These are phyloP conservation scores for Zootoca vivipara DNA, from an alignment of 2,113 vertebrate genomes.

Conservation along the genomic window DNA sequence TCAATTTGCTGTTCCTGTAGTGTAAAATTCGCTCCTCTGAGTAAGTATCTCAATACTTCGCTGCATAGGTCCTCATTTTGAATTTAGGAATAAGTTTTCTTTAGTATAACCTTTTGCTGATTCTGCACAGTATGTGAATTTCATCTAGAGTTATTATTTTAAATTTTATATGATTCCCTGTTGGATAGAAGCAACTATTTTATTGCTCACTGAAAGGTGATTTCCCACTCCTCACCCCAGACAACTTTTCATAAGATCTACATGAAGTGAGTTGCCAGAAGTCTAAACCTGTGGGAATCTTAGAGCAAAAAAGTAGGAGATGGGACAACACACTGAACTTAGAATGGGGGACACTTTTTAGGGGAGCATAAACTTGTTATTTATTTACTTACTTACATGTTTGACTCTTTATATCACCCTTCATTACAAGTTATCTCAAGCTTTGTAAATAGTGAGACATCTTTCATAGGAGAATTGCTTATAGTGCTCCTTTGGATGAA, in stretches of 20 bases:
- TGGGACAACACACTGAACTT: background rate
- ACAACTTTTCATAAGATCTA: background rate
- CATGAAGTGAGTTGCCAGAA: background rate
- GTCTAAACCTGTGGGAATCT: background rate
- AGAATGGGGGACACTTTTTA: too few relatives aligned
- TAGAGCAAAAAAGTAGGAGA: too few relatives aligned
- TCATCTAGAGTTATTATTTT: background rate
- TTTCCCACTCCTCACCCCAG: background rate
- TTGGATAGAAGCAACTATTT: background rate
- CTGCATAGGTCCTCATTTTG: background rate
- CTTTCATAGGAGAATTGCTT: too few relatives aligned
- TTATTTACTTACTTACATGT: too few relatives aligned
- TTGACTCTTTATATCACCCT: too few relatives aligned
- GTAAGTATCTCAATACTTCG: background rate
- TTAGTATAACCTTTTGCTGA: background rate
- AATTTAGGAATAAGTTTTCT: background rate
- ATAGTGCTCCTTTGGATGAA: too few relatives aligned
- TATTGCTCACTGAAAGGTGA: background rate
- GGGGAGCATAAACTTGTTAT: too few relatives aligned
- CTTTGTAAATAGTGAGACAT: too few relatives aligned
- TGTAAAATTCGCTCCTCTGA: background rate
- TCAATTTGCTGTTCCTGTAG: background rate
- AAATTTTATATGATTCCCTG: conserved; percentile 14
- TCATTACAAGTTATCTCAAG: too few relatives aligned
- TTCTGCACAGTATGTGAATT: background rate